Evolutionary conservation across 1,140 invertebrate genomes (phyloP).

Genomic region (Gyrodactylus salaris): DNA sequence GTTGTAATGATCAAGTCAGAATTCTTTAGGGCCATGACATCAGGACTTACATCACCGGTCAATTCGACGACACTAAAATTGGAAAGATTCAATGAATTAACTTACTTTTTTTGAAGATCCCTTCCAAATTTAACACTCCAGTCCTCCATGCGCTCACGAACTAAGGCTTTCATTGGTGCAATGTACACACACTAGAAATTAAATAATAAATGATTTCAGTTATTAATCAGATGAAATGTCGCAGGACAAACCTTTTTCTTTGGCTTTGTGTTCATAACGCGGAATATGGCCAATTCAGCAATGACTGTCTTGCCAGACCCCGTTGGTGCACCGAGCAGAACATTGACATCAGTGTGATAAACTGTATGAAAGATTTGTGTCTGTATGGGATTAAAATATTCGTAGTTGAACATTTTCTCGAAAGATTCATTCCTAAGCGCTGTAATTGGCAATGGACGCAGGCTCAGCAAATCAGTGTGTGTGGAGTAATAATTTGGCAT

Average conservation of each 20-base stretch:
- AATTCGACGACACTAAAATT: conserved; percentile 49
- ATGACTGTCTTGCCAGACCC: conserved; percentile 93
- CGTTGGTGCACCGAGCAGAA: conserved; percentile 75
- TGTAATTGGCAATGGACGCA: conserved; percentile 52
- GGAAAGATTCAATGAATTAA: not conserved
- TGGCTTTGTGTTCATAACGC: conserved; percentile 49
- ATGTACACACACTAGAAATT: conserved; percentile 54
- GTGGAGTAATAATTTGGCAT: conserved; percentile 62
- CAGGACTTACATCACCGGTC: conserved; percentile 74
- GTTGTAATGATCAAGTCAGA: conserved; percentile 83
- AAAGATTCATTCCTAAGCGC: conserved; percentile 39
- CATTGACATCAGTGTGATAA: conserved; percentile 71
- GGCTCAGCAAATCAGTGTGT: conserved; percentile 48
- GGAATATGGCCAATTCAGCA: conserved; percentile 81
- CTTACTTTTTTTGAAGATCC: conserved; percentile 4
- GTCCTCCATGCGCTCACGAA: conserved; percentile 69
- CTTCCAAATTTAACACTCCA: conserved; percentile 61
- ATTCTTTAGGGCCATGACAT: conserved; percentile 41
- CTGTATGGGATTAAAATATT: conserved; percentile 91
- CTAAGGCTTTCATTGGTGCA: conserved; percentile 80
- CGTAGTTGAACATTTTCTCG: conserved; percentile 53
- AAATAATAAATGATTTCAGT: conserved; percentile 10
- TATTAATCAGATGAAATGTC: not conserved
- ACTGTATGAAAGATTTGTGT: conserved; percentile 87
- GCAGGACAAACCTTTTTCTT: conserved; percentile 32